Evolutionary conservation across 1,140 invertebrate species (phyloP).

Genomic region (Solenopsis fugax): DNA sequence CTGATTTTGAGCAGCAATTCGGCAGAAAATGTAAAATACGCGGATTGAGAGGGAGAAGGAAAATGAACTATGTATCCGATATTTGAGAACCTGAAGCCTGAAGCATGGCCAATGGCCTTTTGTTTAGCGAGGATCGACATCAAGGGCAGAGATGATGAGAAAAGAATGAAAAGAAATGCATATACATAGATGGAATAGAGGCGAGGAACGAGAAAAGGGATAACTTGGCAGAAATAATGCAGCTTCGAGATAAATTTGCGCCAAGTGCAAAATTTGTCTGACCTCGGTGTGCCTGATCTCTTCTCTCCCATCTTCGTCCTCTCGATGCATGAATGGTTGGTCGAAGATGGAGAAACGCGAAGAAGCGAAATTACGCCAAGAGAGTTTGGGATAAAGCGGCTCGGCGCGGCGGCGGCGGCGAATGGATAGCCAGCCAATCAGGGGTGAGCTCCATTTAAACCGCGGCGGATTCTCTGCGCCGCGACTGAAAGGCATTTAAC

Average conservation of each 20-base stretch:
- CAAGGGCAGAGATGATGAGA: conserved; percentile 27
- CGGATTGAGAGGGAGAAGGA: background rate
- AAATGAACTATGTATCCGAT: conserved; percentile 55
- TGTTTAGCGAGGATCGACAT: conserved; percentile 64
- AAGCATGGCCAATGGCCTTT: conserved; percentile 62
- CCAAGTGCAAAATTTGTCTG: conserved; percentile 81
- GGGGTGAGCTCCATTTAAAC: conserved; percentile 84
- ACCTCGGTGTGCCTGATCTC: conserved; percentile 55
- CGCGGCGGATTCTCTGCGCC: conserved; percentile 75
- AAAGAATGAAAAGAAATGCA: conserved; percentile 32
- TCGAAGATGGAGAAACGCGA: conserved; percentile 70
- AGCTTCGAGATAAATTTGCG: conserved; percentile 78
- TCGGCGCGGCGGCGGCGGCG: conserved; percentile 12
- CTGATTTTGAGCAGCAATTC: conserved; percentile 9
- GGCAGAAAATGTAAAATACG: conserved; percentile 52
- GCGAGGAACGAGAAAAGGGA: background rate
- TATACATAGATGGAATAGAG: conserved; percentile 47
- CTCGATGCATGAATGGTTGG: conserved; percentile 63
- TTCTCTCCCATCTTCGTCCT: background rate
- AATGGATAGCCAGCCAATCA: conserved; percentile 83
- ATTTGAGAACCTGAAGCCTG: conserved; percentile 44
- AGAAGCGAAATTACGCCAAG: conserved; percentile 69
- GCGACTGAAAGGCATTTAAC: conserved; percentile 85
- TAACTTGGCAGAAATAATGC: conserved; percentile 43
- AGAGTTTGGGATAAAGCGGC: conserved; percentile 51